Percentiles rank a stretch among this genome's conserved stretches.
Evolutionary conservation across 2,888 invertebrate genomes (phyloP).

Genomic region (Eristalinus aeneus): DNA sequence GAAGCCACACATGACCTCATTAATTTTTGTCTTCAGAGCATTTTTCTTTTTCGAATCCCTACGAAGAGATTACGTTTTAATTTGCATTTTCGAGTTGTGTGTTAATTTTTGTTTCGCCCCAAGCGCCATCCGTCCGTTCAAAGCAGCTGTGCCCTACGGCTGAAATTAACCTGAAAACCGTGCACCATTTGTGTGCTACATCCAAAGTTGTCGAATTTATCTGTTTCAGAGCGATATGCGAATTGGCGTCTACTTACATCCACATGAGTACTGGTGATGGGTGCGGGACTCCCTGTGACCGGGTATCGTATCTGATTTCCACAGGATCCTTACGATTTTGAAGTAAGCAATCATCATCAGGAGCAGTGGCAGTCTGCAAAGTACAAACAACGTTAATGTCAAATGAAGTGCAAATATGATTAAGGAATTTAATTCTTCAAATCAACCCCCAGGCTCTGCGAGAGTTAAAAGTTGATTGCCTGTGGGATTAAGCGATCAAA

Average conservation of each 20-base stretch:
- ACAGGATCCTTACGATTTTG: constrained; percentile 91
- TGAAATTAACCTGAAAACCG: neutral
- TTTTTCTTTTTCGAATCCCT: neutral
- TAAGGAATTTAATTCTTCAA: neutral
- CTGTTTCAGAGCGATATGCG: neutral
- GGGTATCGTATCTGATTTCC: constrained; percentile 90
- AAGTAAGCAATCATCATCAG: constrained; percentile 93
- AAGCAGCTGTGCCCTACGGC: neutral
- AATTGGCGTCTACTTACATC: constrained; percentile 70
- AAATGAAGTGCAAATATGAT: neutral
- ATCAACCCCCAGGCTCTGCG: neutral
- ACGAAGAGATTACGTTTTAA: neutral
- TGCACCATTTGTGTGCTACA: neutral
- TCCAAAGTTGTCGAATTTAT: neutral
- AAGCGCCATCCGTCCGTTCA: neutral
- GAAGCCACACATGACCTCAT: neutral
- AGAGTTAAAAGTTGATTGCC: neutral
- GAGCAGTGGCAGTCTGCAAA: constrained; percentile 85
- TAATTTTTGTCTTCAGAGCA: neutral
- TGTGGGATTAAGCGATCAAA: neutral
- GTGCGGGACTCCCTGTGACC: constrained; percentile 84
- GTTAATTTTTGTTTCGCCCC: neutral
- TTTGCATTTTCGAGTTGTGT: neutral
- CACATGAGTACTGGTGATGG: constrained; percentile 72
- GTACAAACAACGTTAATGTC: constrained; percentile 25